Conservation (phyloP, 2,113 vertebrate species). For the Desmodus rotundus region DNA sequence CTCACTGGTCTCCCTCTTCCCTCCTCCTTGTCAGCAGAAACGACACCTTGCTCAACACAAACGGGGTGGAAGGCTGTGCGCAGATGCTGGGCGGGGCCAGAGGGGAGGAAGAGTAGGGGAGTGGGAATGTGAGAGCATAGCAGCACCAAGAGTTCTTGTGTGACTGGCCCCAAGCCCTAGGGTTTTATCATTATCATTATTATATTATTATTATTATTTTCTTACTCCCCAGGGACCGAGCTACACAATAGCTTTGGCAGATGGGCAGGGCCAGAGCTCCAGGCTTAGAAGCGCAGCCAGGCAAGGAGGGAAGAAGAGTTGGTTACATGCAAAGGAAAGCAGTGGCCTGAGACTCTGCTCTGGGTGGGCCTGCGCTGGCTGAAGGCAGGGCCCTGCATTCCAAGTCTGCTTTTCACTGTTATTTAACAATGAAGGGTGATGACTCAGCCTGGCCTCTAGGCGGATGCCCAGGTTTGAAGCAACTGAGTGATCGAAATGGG, state of each 20-base stretch:
- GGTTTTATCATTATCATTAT: background rate
- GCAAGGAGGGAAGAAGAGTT: background rate
- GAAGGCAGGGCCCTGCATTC: background rate
- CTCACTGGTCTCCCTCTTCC: background rate
- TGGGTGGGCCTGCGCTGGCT: background rate
- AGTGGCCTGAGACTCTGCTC: background rate
- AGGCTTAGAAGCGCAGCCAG: background rate
- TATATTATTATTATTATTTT: background rate
- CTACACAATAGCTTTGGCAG: background rate
- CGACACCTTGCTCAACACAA: background rate
- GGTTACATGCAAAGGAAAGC: background rate
- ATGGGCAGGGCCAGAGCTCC: background rate
- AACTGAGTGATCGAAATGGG: background rate
- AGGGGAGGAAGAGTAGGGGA: background rate
- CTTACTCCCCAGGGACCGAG: background rate
- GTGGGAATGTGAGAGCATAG: background rate
- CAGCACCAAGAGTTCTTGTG: background rate
- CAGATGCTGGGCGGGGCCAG: background rate
- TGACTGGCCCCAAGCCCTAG: background rate
- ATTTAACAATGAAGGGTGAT: background rate
- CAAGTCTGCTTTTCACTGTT: background rate
- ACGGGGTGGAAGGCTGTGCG: background rate
- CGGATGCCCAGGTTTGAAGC: background rate
- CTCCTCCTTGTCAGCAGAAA: background rate
- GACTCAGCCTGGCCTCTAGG: constrained; percentile 25